These are phyloP conservation scores for Furcula furcula DNA, from an alignment of 2,888 invertebrate species.

Conservation along the genomic window DNA sequence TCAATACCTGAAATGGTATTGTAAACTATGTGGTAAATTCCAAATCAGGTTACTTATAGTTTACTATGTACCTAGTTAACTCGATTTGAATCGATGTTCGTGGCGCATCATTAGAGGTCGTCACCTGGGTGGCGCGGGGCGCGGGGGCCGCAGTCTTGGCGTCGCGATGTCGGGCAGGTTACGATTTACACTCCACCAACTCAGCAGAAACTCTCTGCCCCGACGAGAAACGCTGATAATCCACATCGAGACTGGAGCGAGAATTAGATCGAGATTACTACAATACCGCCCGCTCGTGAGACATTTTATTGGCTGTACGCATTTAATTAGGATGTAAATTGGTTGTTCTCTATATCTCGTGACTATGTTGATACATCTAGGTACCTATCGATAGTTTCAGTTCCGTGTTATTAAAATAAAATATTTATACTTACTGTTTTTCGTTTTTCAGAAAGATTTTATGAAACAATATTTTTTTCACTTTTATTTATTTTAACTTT, in stretches of 20 bases:
- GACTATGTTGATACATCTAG: slow-evolving; percentile 10
- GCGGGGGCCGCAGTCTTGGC: slow-evolving; percentile 59
- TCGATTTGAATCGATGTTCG: slow-evolving; percentile 5
- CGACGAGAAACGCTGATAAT: slow-evolving; percentile 77
- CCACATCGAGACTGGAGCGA: slow-evolving; percentile 70
- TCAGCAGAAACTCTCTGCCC: slow-evolving; percentile 76
- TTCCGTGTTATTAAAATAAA: no score
- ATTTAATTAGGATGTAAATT: slow-evolving; percentile 57
- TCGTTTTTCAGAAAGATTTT: no score
- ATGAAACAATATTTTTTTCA: no score
- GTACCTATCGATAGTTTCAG: no score
- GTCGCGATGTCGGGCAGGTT: slow-evolving; percentile 79
- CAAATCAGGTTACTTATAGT: no score
- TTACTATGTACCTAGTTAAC: no score
- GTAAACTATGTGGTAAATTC: no score
- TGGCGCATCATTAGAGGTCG: slow-evolving; percentile 53
- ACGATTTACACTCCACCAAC: slow-evolving; percentile 80
- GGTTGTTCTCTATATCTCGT: slow-evolving; percentile 15
- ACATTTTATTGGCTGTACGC: slow-evolving; percentile 53
- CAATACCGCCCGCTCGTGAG: slow-evolving; percentile 47
- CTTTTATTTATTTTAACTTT: no score
- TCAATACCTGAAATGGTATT: no score
- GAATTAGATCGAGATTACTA: slow-evolving; percentile 76
- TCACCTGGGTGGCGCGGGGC: slow-evolving; percentile 68
- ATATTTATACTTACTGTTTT: no score